Base-by-base conservation (phyloP, 2,888 invertebrate species). In the Erebia palarica region DNA sequence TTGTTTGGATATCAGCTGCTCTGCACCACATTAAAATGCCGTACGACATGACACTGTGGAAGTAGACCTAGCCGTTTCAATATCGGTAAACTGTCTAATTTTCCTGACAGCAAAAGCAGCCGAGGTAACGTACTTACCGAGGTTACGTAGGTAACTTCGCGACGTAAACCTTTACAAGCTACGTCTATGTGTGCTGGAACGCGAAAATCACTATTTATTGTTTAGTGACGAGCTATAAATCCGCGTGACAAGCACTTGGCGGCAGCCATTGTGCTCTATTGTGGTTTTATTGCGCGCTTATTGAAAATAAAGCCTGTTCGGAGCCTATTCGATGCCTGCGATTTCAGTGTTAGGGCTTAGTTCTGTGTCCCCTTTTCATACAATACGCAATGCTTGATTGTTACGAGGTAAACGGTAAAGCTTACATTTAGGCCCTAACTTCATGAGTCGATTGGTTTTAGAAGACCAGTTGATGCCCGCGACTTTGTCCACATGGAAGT, bases 131-230 rank as follows among this genome's bases (percentile, higher is more conserved):
- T n/a, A n/a, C n/a, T n/a, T n/a, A n/a, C n/a, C n/a, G n/a, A n/a
- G n/a, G n/a, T n/a, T n/a, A n/a, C n/a, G n/a, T n/a, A n/a, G n/a
- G n/a, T n/a, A n/a, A n/a, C 47, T n/a, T 16, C n/a, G 16, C 1
- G 2, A 13, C 57, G 63, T 13, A n/a, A 51, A 64, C 4, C 42
- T 64, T 70, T 68, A 70, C 72, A 61, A 63, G 21, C 65, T 58
- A 1, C 3, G 18, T 18, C 65, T 44, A 70, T 80, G 84, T 86
- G 84, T 80, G 82, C 77, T 73, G 78, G 82, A 88, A 90, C 87
- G 89, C 83, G 90, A 91, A 92, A 92, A 90, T 91, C 90, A 89
- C 87, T 87, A 92, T 92, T 91, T 92, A 92, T 92, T 91, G 90
- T 92, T 86, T 83, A 83, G 85, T 91, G 92, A 92, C 90, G 91